Base-by-base conservation (phyloP, 2,888 invertebrate genomes). In the Chrysolina haemoptera region DNA sequence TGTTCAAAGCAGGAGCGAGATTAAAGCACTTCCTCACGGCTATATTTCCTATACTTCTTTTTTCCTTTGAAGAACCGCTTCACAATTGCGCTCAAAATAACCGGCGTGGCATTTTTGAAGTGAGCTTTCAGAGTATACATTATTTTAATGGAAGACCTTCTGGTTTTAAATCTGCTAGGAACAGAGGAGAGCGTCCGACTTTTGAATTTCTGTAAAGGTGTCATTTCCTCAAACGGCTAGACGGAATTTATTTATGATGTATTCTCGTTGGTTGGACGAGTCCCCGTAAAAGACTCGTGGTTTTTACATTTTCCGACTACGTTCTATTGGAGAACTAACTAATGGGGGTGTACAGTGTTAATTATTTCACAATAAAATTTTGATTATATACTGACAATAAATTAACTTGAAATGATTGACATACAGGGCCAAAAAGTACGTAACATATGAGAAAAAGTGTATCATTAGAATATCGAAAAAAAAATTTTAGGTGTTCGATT, bases 111-210 rank as follows among this genome's bases (percentile, higher is more conserved):
- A 16, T 55, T 22, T 64, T 50, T 70, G 64, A 64, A 64, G 50
- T 64, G 53, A 40, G 50, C 64, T 70, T 64, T 70, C 22, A n/a
- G 35, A 70, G 64, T 62, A 41, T 64, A 55, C 27, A 70, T 70
- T 59, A 70, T 64, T 64, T 48, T 40, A 70, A 70, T 70, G 64
- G 43, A 18, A n/a, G 41, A n/a, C n/a, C 53, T 43, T 40, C 40
- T 63, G 20, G 16, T 64, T 50, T 53, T 53, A 53, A 20, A 53
- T 20, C 53, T 53, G 53, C 53, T 53, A 53, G 18, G 53, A 53
- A 53, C 53, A 53, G 53, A 53, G 5, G 20, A 20, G 12, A 53
- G 20, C 20, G 53, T 20, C 53, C 6, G 18, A 20, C 20, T 53
- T 53, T 20, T 53, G 53, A 53, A 53, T 53, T 53, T 53, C 20